phyloP scores from a whole-genome alignment of 1,140 invertebrate species.

The Pogonomyrmex californicus region DNA sequence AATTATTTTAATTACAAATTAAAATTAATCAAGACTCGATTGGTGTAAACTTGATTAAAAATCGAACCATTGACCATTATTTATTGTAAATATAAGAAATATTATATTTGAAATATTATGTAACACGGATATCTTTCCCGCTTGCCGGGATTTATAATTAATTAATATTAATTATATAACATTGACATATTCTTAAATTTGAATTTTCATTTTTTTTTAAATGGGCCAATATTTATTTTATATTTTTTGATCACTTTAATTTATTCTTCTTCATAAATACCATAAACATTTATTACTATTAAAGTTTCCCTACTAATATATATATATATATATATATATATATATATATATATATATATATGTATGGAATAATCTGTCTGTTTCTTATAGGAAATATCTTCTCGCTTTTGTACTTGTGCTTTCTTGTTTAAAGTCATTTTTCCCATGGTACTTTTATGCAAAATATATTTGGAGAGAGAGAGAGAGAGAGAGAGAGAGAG shows the following conservation, averaged over 20 bases:
- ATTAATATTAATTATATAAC: background rate
- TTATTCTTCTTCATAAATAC: background rate
- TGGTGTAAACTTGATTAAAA: background rate
- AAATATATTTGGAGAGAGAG: conserved; percentile 27
- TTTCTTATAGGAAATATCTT: background rate
- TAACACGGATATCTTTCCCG: background rate
- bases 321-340: too few species aligned
- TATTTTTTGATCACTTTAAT: background rate
- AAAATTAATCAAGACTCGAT: background rate
- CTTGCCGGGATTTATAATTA: too few species aligned
- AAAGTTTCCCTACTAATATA: too few species aligned
- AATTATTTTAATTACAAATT: background rate
- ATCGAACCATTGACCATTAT: background rate
- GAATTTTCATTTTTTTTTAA: background rate
- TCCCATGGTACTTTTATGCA: background rate
- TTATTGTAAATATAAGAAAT: background rate
- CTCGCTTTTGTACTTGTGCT: background rate
- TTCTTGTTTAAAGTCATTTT: background rate
- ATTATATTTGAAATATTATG: background rate
- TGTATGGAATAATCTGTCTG: background rate
- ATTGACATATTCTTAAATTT: background rate
- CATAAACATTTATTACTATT: background rate
- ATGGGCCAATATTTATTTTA: background rate
- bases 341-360: too few species aligned
- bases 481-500: background rate